Percentiles rank a stretch among this genome's conserved stretches.
phyloP scores from a whole-genome alignment of 2,888 invertebrate species.

The Stenotaenia linearis region DNA sequence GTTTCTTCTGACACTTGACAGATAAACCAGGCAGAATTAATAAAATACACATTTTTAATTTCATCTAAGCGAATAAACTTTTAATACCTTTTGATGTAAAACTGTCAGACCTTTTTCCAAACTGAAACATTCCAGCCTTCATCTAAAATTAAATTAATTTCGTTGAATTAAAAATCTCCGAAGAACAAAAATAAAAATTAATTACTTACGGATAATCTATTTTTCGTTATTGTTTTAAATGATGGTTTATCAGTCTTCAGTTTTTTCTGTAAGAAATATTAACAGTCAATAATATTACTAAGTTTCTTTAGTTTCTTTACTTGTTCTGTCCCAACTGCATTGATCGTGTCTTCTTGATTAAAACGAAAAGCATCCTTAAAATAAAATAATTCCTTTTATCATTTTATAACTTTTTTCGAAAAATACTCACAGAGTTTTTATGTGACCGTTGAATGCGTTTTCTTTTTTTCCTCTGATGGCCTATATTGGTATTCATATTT shows the following conservation, averaged over 20 bases:
- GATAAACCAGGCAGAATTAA: neutral
- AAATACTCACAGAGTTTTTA: neutral
- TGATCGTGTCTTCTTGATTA: neutral
- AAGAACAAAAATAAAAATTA: neutral
- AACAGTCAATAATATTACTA: neutral
- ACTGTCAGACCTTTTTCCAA: slow-evolving; percentile 16
- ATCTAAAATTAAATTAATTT: neutral
- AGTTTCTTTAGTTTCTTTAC: neutral
- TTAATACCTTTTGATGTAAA: neutral
- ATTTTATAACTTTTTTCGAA: neutral
- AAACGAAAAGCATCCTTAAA: neutral
- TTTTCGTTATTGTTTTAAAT: neutral
- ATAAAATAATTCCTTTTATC: neutral
- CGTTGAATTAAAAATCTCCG: neutral
- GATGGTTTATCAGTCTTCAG: neutral
- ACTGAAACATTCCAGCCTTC: slow-evolving; percentile 14
- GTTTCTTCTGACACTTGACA: slow-evolving; percentile 28
- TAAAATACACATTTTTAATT: neutral
- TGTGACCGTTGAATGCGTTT: neutral
- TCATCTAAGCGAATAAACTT: neutral
- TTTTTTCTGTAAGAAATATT: neutral
- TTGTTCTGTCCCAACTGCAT: neutral
- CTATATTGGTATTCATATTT: neutral
- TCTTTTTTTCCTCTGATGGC: neutral
- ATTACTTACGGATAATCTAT: slow-evolving; percentile 3